These are phyloP conservation scores for Lucifuga dentata DNA, from an alignment of 2,113 vertebrate genomes.

Conservation along the genomic window DNA sequence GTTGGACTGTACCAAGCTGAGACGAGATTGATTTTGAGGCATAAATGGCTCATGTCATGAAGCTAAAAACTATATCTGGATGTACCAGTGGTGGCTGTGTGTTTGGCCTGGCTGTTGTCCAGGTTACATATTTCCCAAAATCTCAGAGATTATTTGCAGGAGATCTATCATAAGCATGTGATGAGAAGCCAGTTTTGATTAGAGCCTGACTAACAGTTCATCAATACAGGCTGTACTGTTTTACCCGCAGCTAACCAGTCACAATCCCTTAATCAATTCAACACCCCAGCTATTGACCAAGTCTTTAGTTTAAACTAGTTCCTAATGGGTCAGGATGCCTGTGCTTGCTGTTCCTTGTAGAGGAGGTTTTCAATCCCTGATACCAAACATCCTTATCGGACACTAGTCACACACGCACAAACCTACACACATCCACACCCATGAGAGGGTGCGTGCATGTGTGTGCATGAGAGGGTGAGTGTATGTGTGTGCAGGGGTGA, in stretches of 20 bases:
- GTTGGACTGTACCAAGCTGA: background rate
- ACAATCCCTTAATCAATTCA: conserved; percentile 38
- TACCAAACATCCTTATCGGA: conserved; percentile 56
- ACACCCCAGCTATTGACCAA: conserved; percentile 51
- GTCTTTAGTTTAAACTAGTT: conserved; percentile 52
- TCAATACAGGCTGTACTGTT: conserved; percentile 22
- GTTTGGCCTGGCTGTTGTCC: background rate
- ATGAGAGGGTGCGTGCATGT: too few species aligned
- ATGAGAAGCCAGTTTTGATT: conserved; percentile 18
- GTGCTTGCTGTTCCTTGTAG: conserved; percentile 53
- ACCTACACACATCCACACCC: conserved; percentile 18
- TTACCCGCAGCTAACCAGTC: conserved; percentile 33
- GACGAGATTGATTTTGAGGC: conserved; percentile 1
- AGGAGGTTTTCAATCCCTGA: conserved; percentile 37
- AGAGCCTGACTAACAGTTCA: conserved; percentile 5
- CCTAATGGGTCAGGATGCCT: conserved; percentile 53
- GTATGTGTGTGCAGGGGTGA: too few species aligned
- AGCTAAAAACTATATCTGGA: background rate
- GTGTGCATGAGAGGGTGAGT: too few species aligned
- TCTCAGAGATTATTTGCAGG: background rate
- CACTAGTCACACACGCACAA: conserved; percentile 25
- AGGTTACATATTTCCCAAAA: background rate
- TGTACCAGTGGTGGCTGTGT: background rate
- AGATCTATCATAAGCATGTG: background rate
- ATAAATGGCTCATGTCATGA: background rate